Conservation (phyloP, 2,888 invertebrate species). For the Nebria salina region DNA sequence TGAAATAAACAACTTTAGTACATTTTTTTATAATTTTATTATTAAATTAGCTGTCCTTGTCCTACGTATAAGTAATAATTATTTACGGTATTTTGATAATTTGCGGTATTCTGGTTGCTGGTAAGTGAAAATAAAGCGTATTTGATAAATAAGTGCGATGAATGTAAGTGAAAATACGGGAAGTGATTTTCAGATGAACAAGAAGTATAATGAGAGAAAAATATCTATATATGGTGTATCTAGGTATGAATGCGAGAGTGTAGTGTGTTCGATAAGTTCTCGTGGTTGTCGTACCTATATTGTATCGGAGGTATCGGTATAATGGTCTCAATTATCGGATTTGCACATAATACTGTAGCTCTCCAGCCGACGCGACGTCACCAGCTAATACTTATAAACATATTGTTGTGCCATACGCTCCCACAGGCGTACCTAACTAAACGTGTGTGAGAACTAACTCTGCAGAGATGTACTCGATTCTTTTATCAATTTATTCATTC, state of each 20-base stretch:
- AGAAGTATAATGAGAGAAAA: slow-evolving; percentile 11
- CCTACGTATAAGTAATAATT: too few species aligned
- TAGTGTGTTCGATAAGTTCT: slow-evolving; percentile 13
- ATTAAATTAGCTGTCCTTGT: too few species aligned
- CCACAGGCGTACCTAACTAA: slow-evolving; percentile 18
- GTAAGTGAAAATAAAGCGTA: too few species aligned
- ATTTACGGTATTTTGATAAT: too few species aligned
- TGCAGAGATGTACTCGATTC: slow-evolving; percentile 3
- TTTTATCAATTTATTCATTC: neutral
- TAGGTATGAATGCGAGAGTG: neutral
- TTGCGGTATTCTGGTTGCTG: too few species aligned
- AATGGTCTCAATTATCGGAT: slow-evolving; percentile 60
- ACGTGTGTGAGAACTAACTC: slow-evolving; percentile 28
- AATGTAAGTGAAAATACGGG: slow-evolving; percentile 2
- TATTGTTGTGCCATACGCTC: slow-evolving; percentile 43
- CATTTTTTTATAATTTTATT: too few species aligned
- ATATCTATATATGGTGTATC: slow-evolving; percentile 43
- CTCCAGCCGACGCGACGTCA: slow-evolving; percentile 39
- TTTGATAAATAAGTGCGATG: neutral
- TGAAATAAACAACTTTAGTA: too few species aligned
- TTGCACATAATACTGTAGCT: slow-evolving; percentile 59
- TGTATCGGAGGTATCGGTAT: slow-evolving; percentile 46
- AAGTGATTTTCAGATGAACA: slow-evolving; percentile 13
- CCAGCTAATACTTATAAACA: slow-evolving; percentile 43
- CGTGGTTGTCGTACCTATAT: neutral